Base-by-base conservation (phyloP, 1,140 invertebrate species). In the Lithobius niger region DNA sequence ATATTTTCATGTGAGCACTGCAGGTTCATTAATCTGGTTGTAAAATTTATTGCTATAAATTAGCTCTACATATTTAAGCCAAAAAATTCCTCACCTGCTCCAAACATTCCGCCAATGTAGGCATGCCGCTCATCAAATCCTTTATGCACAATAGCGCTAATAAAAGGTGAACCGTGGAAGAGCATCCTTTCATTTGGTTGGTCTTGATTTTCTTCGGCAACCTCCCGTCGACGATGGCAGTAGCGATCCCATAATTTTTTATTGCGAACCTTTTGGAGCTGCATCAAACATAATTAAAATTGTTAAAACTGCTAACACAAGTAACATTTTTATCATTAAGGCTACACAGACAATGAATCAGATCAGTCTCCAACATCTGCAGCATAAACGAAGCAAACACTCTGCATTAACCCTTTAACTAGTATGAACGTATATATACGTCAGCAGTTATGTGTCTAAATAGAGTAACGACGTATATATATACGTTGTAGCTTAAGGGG, bases 51-150 rank as follows among this genome's bases (percentile, higher is more conserved):
- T n/a, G n/a, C n/a, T n/a, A n/a, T n/a, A n/a, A n/a, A n/a, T n/a
- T n/a, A n/a, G n/a, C n/a, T n/a, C n/a, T n/a, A n/a, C n/a, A n/a
- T n/a, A n/a, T n/a, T n/a, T n/a, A n/a, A n/a, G n/a, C n/a, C n/a
- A n/a, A 49, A 18, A 28, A 31, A 51, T 22, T 45, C 52, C 64
- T 60, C 62, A 79, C 79, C 93, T 24, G 94, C 93, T 27, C 94
- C 94, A 75, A 98, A 98, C 94, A 98, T 98, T 16, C 94, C 93
- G 1, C 79, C 93, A 63, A 97, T 97, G 64, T 97, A 97, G 3
- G 94, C 93, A 69, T 97, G 93, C 42, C 94, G 73, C 70, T 98
- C 94, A 71, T 98, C 94, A 68, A 98, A 98, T 47, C 94, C 94
- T 69, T 97, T 96, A 69, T 97, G 92, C 24, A 97, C 91, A 64